A percentile compares a stretch with the other conserved stretches of the same genome.
Conservation (phyloP, 2,888 invertebrate genomes). For the Drosophila aldrichi region DNA sequence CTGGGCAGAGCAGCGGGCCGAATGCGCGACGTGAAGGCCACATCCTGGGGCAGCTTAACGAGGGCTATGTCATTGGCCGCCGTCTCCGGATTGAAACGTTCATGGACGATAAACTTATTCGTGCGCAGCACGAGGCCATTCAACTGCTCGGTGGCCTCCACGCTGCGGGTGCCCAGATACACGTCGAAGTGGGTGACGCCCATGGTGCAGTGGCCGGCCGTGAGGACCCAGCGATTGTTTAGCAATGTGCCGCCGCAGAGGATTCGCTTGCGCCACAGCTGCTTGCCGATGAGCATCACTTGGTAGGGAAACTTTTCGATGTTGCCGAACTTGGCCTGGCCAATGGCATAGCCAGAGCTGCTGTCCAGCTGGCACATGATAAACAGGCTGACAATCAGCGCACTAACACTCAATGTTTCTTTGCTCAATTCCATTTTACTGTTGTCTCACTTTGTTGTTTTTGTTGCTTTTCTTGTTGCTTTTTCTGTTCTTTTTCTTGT, state of each 20-base stretch:
- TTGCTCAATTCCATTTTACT: conserved; percentile 21
- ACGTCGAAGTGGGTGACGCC: conserved; percentile 83
- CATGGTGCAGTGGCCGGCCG: conserved; percentile 84
- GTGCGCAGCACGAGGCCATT: conserved; percentile 80
- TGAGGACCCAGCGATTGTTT: conserved; percentile 83
- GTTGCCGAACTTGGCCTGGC: conserved; percentile 81
- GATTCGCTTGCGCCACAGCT: conserved; percentile 81
- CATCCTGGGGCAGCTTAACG: conserved; percentile 79
- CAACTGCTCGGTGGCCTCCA: conserved; percentile 70
- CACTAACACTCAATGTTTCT: conserved; percentile 26
- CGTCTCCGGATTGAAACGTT: conserved; percentile 77
- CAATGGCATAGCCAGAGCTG: conserved; percentile 75
- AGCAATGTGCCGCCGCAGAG: conserved; percentile 84
- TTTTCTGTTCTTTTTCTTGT: conserved; percentile 14
- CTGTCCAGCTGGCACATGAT: conserved; percentile 27
- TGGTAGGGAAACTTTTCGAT: conserved; percentile 84
- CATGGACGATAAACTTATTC: conserved; percentile 83
- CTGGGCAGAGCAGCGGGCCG: conserved; percentile 81
- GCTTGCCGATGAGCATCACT: conserved; percentile 85
- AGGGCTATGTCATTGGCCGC: conserved; percentile 84
- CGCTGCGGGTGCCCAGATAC: conserved; percentile 83
- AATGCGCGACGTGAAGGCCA: conserved; percentile 78
- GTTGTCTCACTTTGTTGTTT: conserved; percentile 12
- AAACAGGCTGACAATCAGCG: conserved; percentile 40
- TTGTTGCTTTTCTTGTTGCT: conserved; percentile 10